A percentile compares a stretch with the other conserved stretches of the same genome.
Conservation (phyloP, 30 jellyfish, hydroid and myxozoan genomes). For the Hydractinia echinata region DNA sequence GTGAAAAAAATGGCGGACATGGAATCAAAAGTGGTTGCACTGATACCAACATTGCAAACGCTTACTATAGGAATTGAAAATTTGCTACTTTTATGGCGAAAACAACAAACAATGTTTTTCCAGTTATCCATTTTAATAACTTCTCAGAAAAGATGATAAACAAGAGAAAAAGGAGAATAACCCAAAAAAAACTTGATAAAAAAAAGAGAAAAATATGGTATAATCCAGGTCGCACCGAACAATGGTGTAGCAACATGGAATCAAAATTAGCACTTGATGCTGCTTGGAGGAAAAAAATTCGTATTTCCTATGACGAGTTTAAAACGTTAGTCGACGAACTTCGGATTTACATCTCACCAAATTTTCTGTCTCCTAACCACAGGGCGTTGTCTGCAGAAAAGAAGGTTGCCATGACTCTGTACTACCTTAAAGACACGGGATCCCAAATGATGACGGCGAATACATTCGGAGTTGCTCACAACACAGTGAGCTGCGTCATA, state of each 20-base stretch:
- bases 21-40: constrained; percentile 31
- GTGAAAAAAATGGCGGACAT: constrained; percentile 35
- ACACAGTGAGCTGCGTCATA: constrained; percentile 42
- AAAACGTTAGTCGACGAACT: constrained; percentile 42
- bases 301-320: constrained; percentile 25
- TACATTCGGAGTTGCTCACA: constrained; percentile 48
- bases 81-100: constrained; percentile 15
- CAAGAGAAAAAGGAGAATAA: constrained; percentile 29
- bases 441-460: constrained; percentile 48
- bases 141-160: background rate
- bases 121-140: background rate
- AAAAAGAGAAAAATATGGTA: constrained; percentile 45
- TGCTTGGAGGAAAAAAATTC: constrained; percentile 40
- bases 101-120: constrained; percentile 14
- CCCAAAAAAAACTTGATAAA: constrained; percentile 36
- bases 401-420: constrained; percentile 45
- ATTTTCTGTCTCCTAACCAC: no score
- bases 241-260: constrained; percentile 45
- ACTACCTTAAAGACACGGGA: constrained; percentile 57
- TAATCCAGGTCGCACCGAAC: constrained; percentile 33
- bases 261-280: constrained; percentile 6
- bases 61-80: constrained; percentile 22
- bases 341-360: constrained; percentile 45
- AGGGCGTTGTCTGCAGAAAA: constrained; percentile 39
- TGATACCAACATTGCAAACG: constrained; percentile 18